Conservation (phyloP, 2,797 vertebrate species). For the Scolopax rusticola region DNA sequence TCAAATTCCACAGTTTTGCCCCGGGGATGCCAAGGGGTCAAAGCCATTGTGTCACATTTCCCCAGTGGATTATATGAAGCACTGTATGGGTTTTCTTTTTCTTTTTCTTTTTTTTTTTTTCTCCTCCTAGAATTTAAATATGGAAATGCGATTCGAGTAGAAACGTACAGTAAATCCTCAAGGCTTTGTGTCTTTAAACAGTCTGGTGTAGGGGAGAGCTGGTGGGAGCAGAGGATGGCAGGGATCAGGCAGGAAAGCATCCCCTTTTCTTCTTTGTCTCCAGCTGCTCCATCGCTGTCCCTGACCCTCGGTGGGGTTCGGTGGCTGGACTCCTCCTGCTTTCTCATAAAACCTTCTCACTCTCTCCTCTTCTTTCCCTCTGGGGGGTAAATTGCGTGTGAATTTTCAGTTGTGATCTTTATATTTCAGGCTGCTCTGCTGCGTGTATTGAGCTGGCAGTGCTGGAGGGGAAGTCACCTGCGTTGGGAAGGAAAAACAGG, state of each 20-base stretch:
- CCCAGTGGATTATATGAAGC: neutral
- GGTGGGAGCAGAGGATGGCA: neutral
- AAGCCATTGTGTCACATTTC: neutral
- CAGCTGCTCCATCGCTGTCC: neutral
- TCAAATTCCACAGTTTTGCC: neutral
- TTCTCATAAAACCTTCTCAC: neutral
- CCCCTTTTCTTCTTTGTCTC: neutral
- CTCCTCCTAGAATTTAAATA: neutral
- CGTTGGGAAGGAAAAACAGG: neutral
- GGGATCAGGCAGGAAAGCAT: neutral
- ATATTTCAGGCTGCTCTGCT: neutral
- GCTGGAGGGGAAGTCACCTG: neutral
- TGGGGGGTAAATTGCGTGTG: neutral
- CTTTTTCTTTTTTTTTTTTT: neutral
- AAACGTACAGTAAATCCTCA: neutral
- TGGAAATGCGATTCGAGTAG: neutral
- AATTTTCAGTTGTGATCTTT: neutral
- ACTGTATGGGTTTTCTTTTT: neutral
- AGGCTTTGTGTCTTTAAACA: neutral
- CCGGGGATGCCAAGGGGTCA: neutral
- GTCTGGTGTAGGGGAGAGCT: neutral
- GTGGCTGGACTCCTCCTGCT: neutral
- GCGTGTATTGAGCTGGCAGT: neutral
- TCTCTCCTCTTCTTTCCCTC: neutral
- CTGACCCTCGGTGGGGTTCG: neutral